Base-by-base conservation (phyloP, 2,797 vertebrate species). In the Chelon auratus region DNA sequence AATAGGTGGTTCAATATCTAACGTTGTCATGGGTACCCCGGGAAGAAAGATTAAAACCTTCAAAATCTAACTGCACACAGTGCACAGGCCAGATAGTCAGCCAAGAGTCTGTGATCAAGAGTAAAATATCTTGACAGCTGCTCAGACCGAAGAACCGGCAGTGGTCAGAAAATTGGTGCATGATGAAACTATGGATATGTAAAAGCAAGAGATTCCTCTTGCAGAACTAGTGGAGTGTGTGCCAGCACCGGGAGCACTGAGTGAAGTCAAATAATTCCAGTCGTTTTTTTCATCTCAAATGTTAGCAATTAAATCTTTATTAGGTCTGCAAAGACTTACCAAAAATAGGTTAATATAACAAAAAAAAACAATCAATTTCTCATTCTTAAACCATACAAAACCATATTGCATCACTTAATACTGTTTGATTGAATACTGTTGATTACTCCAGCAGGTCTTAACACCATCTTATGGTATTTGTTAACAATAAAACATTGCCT, bases 331-430 rank as follows among this genome's bases (percentile, higher is more conserved):
- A 86, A 92, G 85, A 91, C 88, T 90, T 91, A 93, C 78, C 90
- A 92, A 94, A 90, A 91, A 91, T 82, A 91, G 91, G 93, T 95
- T 95, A 95, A 94, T 91, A 93, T 90, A 93, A 93, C 85, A 95
- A 94, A 94, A 90, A 84, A 70, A 81, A 52, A 47, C 3, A 47
- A 47, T 79, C 43, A 68, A 64, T 71, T 65, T 84, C 50, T 87
- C 74, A 83, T 85, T 91, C 85, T 92, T 86, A 82, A 92, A 92
- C 83, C 86, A 92, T 95, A 94, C 86, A 94, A 94, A 94, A 93
- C 81, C 91, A 90, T 65, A 78, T 69, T 84, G 77, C 70, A 84
- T 83, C 89, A 92, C 83, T 26, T 26, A 26, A 26, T 4, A 90
- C 89, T 78, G 70, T 65, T 26, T 26, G 24, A 26, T 26, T 26